A percentile compares a stretch with the other conserved stretches of the same genome.
These are phyloP conservation scores for Brachyhypopomus occidentalis DNA, from an alignment of 2,113 vertebrate species.

Conservation along the genomic window DNA sequence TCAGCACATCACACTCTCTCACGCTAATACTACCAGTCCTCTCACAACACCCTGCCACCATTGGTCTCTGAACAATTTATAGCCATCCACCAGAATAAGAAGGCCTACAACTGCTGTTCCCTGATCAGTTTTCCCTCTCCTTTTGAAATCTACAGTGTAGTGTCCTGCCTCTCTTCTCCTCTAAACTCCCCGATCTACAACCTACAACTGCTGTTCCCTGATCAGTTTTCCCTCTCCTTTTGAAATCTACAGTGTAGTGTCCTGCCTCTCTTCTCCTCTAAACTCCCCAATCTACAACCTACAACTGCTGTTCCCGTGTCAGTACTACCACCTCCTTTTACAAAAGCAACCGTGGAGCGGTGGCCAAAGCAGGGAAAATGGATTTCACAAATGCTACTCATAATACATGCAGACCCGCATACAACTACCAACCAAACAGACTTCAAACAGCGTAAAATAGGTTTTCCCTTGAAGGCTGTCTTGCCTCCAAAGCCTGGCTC, in stretches of 20 bases:
- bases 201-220: background rate
- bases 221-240: conserved; percentile 1
- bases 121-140: background rate
- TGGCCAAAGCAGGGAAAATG: background rate
- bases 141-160: background rate
- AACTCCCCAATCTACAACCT: background rate
- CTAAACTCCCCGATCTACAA: background rate
- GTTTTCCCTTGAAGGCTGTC: background rate
- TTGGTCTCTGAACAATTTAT: background rate
- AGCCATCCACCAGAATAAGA: too few species aligned
- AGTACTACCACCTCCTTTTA: background rate
- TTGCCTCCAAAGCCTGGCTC: background rate
- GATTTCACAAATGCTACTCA: conserved; percentile 12
- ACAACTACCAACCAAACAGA: conserved; percentile 1
- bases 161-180: background rate
- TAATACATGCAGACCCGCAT: conserved; percentile 16
- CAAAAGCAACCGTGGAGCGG: background rate
- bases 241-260: background rate
- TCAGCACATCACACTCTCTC: conserved; percentile 3
- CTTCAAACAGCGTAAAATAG: conserved; percentile 4
- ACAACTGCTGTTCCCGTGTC: background rate
- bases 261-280: background rate
- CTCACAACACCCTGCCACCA: background rate
- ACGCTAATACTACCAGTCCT: background rate
- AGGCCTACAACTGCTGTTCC: background rate